A percentile compares a stretch with the other conserved stretches of the same genome.
phyloP scores from a whole-genome alignment of 2,113 vertebrate species.

The Malurus alboscapulatus region DNA sequence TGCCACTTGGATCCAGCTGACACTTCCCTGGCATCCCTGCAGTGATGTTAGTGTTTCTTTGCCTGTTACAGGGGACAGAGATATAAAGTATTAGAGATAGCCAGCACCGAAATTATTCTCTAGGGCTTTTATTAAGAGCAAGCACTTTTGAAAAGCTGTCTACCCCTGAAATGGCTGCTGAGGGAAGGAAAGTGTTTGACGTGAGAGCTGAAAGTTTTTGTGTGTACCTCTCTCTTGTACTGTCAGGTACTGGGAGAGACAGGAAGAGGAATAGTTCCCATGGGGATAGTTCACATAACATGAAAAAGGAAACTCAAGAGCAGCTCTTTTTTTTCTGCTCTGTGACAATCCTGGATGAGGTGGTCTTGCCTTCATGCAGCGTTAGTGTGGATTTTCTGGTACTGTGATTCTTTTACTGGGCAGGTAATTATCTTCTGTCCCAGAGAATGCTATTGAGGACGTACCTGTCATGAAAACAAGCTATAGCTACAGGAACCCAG shows the following conservation, averaged over 20 bases:
- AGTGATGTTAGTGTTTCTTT: not conserved
- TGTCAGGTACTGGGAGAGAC: not conserved
- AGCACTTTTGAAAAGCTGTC: not conserved
- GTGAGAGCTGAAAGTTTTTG: not conserved
- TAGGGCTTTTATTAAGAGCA: not conserved
- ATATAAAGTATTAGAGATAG: not conserved
- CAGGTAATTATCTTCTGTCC: slow-evolving; percentile 24
- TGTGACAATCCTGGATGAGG: not conserved
- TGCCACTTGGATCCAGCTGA: not conserved
- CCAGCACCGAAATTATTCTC: not conserved
- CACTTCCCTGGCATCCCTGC: not conserved
- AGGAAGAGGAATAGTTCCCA: not conserved
- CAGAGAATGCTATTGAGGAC: slow-evolving; percentile 51
- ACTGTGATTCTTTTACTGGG: slow-evolving; percentile 6
- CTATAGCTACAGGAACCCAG: not conserved
- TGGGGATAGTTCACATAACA: not conserved
- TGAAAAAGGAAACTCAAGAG: not conserved
- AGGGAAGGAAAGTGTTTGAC: not conserved
- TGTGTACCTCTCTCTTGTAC: accelerated
- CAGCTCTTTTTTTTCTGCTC: not conserved
- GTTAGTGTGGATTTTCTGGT: not conserved
- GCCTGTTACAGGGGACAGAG: not conserved
- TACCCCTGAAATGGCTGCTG: not conserved
- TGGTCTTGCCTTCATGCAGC: not conserved
- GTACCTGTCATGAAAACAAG: not conserved